Evolutionary conservation across 2,888 invertebrate genomes (phyloP).

Genomic region (Muscina levida): DNA sequence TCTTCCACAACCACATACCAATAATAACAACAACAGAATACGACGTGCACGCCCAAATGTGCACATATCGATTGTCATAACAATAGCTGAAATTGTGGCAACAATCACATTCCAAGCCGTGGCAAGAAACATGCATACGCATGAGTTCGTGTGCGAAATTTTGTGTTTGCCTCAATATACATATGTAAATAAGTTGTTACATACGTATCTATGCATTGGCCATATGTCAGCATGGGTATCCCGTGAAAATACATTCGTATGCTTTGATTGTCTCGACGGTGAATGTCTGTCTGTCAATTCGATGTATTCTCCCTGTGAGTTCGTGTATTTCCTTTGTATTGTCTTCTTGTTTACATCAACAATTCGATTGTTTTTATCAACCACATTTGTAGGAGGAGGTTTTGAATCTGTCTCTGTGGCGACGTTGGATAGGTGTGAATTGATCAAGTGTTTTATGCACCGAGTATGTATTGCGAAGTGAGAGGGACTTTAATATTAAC

Average conservation of each 20-base stretch:
- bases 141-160: neutral
- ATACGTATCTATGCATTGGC: constrained; percentile 28
- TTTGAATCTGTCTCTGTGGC: too few species aligned
- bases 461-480: too few species aligned
- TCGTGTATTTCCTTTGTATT: constrained; percentile 21
- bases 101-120: constrained; percentile 21
- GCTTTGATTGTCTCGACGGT: constrained; percentile 8
- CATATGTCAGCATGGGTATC: neutral
- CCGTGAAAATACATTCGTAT: neutral
- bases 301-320: neutral
- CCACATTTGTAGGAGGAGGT: neutral
- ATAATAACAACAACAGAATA: constrained; percentile 1
- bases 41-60: too few species aligned
- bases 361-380: constrained; percentile 16
- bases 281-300: neutral
- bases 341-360: constrained; percentile 14
- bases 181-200: constrained; percentile 56
- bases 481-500: too few species aligned
- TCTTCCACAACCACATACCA: neutral
- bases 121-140: neutral
- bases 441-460: too few species aligned
- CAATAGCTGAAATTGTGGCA: constrained; percentile 29
- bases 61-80: constrained; percentile 11
- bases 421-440: too few species aligned
- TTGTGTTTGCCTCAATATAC: constrained; percentile 21